These are phyloP conservation scores for Sarcophaga caerulescens DNA, from an alignment of 2,888 invertebrate genomes.

Conservation along the genomic window DNA sequence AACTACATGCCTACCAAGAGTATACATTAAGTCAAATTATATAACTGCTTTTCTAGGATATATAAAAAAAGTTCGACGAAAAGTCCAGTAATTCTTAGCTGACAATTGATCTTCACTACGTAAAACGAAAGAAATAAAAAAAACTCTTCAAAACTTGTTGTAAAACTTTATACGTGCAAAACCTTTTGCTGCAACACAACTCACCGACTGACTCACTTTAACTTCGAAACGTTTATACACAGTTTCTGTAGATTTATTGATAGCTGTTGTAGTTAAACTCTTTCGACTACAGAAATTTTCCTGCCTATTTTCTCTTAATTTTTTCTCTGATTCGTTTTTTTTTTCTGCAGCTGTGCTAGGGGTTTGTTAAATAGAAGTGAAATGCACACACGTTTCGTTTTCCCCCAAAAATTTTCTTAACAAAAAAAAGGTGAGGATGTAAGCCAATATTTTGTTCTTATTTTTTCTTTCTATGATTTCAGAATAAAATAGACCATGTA, in stretches of 20 bases:
- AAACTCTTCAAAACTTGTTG: too few species aligned
- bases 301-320: background rate
- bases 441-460: background rate
- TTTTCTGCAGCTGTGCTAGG: slow-evolving; percentile 15
- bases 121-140: too few species aligned
- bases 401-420: background rate
- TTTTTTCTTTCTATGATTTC: background rate
- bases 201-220: background rate
- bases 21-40: too few species aligned
- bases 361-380: background rate
- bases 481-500: slow-evolving; percentile 38
- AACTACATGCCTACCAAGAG: too few species aligned
- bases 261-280: slow-evolving; percentile 32
- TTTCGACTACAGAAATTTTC: slow-evolving; percentile 20
- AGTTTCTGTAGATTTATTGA: slow-evolving; percentile 39
- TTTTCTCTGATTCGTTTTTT: background rate
- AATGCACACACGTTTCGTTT: background rate
- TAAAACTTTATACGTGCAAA: too few species aligned
- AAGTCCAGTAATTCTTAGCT: too few species aligned
- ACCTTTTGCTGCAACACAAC: background rate
- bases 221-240: background rate
- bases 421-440: background rate
- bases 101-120: too few species aligned
- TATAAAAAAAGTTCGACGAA: too few species aligned
- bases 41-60: too few species aligned